Evolutionary conservation across 92 coral and sea anemone genomes (phyloP).

Genomic region (Palythoa heliodiscus): DNA sequence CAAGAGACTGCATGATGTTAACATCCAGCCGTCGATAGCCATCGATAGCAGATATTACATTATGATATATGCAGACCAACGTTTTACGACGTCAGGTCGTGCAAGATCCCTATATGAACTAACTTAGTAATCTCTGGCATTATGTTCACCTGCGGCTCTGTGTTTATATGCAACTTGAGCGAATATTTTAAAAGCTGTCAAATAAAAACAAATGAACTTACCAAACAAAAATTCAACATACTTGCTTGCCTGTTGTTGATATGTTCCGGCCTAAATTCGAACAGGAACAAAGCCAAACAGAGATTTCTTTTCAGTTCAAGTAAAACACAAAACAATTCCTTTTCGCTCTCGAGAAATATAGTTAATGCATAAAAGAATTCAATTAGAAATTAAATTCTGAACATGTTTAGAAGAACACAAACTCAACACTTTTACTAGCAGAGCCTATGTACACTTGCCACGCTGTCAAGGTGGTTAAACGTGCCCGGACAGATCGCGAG

Average conservation of each 20-base stretch:
- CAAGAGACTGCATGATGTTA: neutral
- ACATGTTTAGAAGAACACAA: neutral
- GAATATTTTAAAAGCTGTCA: neutral
- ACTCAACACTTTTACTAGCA: neutral
- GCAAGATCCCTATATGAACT: no score
- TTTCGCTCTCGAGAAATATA: neutral
- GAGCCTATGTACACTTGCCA: neutral
- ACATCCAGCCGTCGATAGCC: neutral
- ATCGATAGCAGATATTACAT: neutral
- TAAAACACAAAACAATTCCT: neutral
- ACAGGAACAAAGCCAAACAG: neutral
- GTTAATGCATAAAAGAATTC: neutral
- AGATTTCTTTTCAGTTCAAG: neutral
- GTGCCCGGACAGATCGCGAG: conserved; percentile 22
- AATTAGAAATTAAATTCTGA: neutral
- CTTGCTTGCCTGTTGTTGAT: neutral
- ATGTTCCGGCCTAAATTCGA: neutral
- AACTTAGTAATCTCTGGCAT: neutral
- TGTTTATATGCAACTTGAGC: neutral
- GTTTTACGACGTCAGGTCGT: neutral
- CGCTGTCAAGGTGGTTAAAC: neutral
- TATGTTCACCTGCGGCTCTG: neutral
- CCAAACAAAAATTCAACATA: neutral
- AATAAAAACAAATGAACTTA: neutral
- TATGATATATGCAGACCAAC: conserved; percentile 3